Base-by-base conservation (phyloP, 2,113 vertebrate species). In the Ceyx margarethae region DNA sequence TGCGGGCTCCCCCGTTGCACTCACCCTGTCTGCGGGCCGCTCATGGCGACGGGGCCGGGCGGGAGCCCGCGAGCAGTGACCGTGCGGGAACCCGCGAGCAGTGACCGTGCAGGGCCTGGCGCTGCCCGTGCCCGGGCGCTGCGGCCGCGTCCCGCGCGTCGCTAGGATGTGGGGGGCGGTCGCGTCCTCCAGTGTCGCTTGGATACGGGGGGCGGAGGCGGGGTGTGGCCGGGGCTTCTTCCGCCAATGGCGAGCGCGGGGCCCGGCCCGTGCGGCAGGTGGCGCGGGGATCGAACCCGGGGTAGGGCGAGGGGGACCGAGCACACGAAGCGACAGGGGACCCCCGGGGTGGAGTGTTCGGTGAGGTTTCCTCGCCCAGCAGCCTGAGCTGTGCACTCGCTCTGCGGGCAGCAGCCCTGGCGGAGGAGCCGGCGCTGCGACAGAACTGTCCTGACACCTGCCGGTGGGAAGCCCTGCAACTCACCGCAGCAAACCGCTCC, bases 371-470 rank as follows among this genome's bases (percentile, higher is more conserved):
- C 60, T 40, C 10, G 37, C 73, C 8, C 73, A 90, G 72, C 91
- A 77, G 91, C 14, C 53, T 67, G 43, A 94, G 89, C 65, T 61
- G 79, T 4, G 37, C 56, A 28, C 58, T 37, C 71, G 29, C 29
- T 72, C 80, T 62, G 56, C 84, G 29, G 17, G 6, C 67, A 43
- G 11, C 87, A 51, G 56, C 64, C 37, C 90, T 45, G 42, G 54
- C 74, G 37, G n/a, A 43, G 64, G 86, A 90, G 88, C 69, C 10
- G 10, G 46, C 75, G 40, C 5, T 0, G 3, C 1, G 21, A 13
- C 56, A n/a, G 95, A 78, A 28, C 92, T 58, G 66, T 71, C 56
- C 92, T 85, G 96, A 96, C 97, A 96, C 91, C 97, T 97, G 33
- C 96, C 97, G 97, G 96, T 37, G 54, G 88, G 46, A 80, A 89